Conservation (phyloP, 2,113 vertebrate species). For the Coryphaenoides rupestris region DNA sequence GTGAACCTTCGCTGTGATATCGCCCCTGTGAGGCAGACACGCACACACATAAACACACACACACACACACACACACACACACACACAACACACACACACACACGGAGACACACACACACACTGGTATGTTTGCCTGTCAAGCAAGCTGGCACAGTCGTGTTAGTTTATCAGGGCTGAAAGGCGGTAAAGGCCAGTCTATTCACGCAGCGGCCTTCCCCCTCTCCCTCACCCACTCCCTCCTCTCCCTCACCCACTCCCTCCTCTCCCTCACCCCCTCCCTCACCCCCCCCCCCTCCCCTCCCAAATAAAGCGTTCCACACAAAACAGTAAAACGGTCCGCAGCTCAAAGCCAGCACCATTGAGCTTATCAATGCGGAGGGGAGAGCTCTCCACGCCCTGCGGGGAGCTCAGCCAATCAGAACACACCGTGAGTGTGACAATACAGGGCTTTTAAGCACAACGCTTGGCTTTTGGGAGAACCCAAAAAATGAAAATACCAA, state of each 20-base stretch:
- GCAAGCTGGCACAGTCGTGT: slow-evolving; percentile 15
- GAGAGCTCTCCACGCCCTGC: background rate
- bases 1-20: slow-evolving; percentile 61
- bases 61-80: no score
- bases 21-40: slow-evolving; percentile 42
- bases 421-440: slow-evolving; percentile 1
- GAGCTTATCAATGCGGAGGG: slow-evolving; percentile 3
- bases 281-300: no score
- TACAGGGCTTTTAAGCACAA: background rate
- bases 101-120: no score
- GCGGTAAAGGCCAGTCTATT: slow-evolving; percentile 27
- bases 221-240: no score
- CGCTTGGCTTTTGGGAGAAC: slow-evolving; percentile 1
- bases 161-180: slow-evolving; percentile 28
- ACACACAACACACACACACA: no score
- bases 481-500: no score
- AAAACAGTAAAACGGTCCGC: slow-evolving; percentile 1
- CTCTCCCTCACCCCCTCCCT: no score
- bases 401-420: slow-evolving; percentile 15
- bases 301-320: no score
- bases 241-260: no score
- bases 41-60: no score
- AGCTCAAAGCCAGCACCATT: slow-evolving; percentile 11
- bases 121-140: slow-evolving; percentile 39
- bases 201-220: slow-evolving; percentile 21